Base-by-base conservation (phyloP, 2,113 vertebrate species). In the Megaleporinus macrocephalus region DNA sequence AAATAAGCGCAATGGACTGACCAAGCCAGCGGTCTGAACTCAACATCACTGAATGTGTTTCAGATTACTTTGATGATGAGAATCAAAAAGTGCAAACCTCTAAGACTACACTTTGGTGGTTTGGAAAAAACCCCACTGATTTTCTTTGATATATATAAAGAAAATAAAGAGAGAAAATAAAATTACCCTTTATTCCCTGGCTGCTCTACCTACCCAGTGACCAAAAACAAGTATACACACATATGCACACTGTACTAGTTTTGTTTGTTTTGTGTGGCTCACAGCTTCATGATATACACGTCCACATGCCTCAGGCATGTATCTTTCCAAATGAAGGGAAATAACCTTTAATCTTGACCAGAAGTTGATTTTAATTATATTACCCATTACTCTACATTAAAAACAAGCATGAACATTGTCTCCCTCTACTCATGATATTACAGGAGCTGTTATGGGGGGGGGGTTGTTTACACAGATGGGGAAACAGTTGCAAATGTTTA, bases 201-300 rank as follows among this genome's bases (percentile, higher is more conserved):
- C 9, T 44, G 5, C 11, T 9, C 41, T 44, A 36, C 33, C 3
- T 36, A 36, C 3, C 6, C 33, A 36, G 33, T 36, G 49, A 7
- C 3, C 14, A 18, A 51, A 51, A 51, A 1, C 1, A 49, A 14
- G 16, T 7, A 16, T 51, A 18, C 18, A 51, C 2, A 47, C 26
- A 66, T 16, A 36, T 13, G 26, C 66, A 61, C 26, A 20, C n/a
- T 44, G 44, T 22, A 2, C 41, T 7, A 11, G 79, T 41, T 30
- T 74, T 80, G 68, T 72, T 80, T 80, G 53, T 80, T 36, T 80
- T 80, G 71, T 59, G 61, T 81, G 71, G 55, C 59, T 59, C 0
- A 4, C 59, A 57, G 26, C 53, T 74, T 27, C 16, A 81, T 71
- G 26, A 59, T 41, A 2, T 30, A 2, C 47, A 72, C 49, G 74